Evolutionary conservation across 2,888 invertebrate genomes (phyloP), one percentile per base, ranked within the genome.

Genomic region (Amphipoea oculea): DNA sequence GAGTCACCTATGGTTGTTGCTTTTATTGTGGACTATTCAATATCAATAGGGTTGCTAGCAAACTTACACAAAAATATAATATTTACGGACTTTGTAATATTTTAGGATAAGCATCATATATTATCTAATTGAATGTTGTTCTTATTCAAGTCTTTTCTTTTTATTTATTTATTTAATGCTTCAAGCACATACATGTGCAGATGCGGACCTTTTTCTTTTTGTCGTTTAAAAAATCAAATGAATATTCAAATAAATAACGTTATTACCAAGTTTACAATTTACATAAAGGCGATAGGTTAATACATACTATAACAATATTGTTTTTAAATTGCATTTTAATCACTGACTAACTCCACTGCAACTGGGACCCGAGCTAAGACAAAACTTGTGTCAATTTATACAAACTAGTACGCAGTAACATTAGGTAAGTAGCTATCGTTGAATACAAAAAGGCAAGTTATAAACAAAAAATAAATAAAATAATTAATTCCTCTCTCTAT

Each of bases 1-100:
- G 87, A 86, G 85, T 84, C 82, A 82, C 88, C 79, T 85, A 76
- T 84, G 76, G 82, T 89, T 79, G 85, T 77, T 82, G 81, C 79
- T 82, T 85, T 79, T 81, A 87, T 84, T 86, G 84, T 87, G 80
- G 76, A 77, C 70, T 76, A 60, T 60, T 69, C n/a, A 67, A 83
- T 63, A 62, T 71, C 36, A n/a, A 70, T 83, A 84, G 82, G 88
- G 83, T 42, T 85, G 81, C 40, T 60, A 29, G 23, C 57, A 17
- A 70, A 70, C 23, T 14, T 11, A 42, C 40, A 20, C n/a, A 36
- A 48, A 65, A 0, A 23, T 65, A 12, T 48, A 76, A 69, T 40
- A 29, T 71, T 48, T 7, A 29, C 36, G 14, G 23, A 12, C 3
- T 29, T 7, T 45, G 14, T 14, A 45, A 51, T 14, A 14, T 6